Evolutionary conservation across 2,888 invertebrate species (phyloP).

Genomic region (Apoda limacodes): DNA sequence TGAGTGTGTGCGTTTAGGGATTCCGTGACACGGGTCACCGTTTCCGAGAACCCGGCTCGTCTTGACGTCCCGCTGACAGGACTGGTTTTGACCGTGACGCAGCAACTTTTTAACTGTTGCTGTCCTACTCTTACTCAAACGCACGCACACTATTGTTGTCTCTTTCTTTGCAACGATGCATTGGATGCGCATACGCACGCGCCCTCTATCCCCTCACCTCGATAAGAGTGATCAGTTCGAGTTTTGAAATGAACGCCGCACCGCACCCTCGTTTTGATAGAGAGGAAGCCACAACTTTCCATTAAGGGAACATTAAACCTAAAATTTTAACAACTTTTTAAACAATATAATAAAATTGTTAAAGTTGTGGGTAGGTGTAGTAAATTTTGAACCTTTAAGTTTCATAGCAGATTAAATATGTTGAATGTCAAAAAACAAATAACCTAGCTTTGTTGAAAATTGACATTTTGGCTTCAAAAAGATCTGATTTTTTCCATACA

Average conservation of each 20-base stretch:
- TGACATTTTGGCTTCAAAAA: too few species aligned
- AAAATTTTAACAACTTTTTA: too few species aligned
- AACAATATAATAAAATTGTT: too few species aligned
- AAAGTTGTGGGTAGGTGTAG: too few species aligned
- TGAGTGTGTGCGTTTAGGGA: slow-evolving; percentile 53
- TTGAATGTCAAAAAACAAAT: too few species aligned
- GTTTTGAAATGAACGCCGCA: slow-evolving; percentile 54
- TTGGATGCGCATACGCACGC: slow-evolving; percentile 62
- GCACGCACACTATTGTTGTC: slow-evolving; percentile 21
- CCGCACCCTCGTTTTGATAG: slow-evolving; percentile 56
- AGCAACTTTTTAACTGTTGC: slow-evolving; percentile 47
- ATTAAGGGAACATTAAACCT: too few species aligned
- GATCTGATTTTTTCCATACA: too few species aligned
- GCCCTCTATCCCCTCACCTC: slow-evolving; percentile 51
- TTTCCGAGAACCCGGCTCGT: slow-evolving; percentile 66
- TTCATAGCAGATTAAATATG: too few species aligned
- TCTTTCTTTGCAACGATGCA: slow-evolving; percentile 36
- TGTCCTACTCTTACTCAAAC: slow-evolving; percentile 36
- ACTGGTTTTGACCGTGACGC: slow-evolving; percentile 62
- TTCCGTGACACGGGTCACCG: slow-evolving; percentile 69
- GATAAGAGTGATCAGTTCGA: slow-evolving; percentile 57
- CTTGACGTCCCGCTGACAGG: slow-evolving; percentile 68
- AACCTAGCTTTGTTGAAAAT: too few species aligned
- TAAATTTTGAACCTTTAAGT: too few species aligned
- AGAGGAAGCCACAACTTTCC: slow-evolving; percentile 47